Evolutionary conservation across 2,888 invertebrate species (phyloP), one percentile per base, ranked within the genome.

Genomic region (Anarsia innoxiella): DNA sequence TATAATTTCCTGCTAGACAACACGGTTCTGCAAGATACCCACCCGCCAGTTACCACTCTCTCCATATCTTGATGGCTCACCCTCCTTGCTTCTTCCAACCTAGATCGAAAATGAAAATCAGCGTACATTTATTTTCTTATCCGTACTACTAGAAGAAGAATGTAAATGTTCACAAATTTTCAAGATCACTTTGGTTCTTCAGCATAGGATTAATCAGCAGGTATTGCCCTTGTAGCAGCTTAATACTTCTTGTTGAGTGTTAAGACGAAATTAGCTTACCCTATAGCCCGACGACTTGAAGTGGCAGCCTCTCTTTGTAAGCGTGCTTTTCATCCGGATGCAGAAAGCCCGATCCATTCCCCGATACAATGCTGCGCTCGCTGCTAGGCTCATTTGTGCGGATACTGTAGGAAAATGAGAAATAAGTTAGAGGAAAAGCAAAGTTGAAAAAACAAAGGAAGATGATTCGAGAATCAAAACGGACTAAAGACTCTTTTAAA

Each of bases 231-330:
- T n/a, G n/a, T n/a, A n/a, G n/a, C n/a, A n/a, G n/a, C n/a, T n/a
- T n/a, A n/a, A n/a, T n/a, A n/a, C n/a, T n/a, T n/a, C n/a, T 19
- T 19, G 19, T 8, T 8, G 8, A 19, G 19, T 19, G 19, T 19
- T 19, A 19, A 19, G n/a, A n/a, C n/a, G n/a, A n/a, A n/a, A n/a
- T 44, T 19, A 44, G 40, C 93, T 91, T 87, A 96, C 96, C 89
- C 96, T 89, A 78, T 96, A 96, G 74, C 96, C 96, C 47, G 96
- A 96, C 25, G 96, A 96, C 78, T 97, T 97, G 80, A 96, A 96
- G 76, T 97, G 96, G 70, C 97, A 98, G 41, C 98, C 98, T 60
- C 98, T 87, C 83, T 98, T 98, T 33, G 98, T 97, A 44, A 98
- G 87, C 0, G 98, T 98, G 37, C 98, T 98, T 74, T 98, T 98